Base-by-base conservation (phyloP, 2,113 vertebrate species). In the Diadophis punctatus region DNA sequence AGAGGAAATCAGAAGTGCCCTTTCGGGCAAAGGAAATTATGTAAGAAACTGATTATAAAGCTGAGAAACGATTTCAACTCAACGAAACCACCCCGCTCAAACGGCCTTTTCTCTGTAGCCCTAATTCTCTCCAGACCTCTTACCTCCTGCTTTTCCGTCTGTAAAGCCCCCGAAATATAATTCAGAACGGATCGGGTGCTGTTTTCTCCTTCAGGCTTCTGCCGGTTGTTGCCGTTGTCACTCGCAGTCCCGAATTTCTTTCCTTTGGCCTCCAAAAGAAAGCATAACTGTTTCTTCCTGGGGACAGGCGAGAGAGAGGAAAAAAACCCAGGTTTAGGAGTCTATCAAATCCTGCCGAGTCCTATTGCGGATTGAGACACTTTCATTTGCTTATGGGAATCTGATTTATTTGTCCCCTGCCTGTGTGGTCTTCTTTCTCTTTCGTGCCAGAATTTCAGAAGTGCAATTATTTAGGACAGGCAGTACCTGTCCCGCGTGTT, bases 231-330 rank as follows among this genome's bases (percentile, higher is more conserved):
- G 68, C 97, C 97, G 95, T 99, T 99, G 92, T 99, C 99, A 1
- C 93, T 98, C 92, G 97, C 97, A 89, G 92, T 84, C 2, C 98
- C 98, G 46, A 97, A 94, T 86, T 98, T 98, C 94, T 98, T 98
- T 12, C 98, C 98, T 80, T 99, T 98, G 30, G 97, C 98, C 55
- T 99, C 99, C 95, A 99, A 95, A 60, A 99, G 96, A 95, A 98
- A 99, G 86, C 98, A 98, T 91, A 98, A 98, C 95, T 99, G 99
- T 30, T 99, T 99, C 96, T 98, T 99, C 95, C 99, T 99, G 87
- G n/a, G 92, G 91, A 96, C 93, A 92, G 87, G 95, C 0, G 23
- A 25, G 56, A 25, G 22, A 9, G 8, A 22, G 23, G 7, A 2
- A 6, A 0, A n/a, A 4, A 9, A 23, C 53, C 20, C 56, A 25